phyloP scores from a whole-genome alignment of 2,888 invertebrate genomes.

The Agrypnus murinus region DNA sequence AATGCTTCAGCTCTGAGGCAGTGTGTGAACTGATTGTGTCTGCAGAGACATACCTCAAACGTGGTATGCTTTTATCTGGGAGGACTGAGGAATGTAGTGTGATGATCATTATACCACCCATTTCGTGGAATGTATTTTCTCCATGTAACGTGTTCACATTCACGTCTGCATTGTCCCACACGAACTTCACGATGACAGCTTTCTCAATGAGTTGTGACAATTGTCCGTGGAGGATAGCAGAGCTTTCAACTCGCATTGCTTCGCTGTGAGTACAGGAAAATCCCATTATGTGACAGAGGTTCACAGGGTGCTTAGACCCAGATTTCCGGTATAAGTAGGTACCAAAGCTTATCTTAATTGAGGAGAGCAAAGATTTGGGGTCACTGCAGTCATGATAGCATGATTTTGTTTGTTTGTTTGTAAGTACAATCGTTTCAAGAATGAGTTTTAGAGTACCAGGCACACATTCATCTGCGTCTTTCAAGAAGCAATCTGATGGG shows the following conservation, averaged over 20 bases:
- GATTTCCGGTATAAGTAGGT: neutral
- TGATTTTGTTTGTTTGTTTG: conserved; percentile 27
- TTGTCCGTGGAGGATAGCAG: neutral
- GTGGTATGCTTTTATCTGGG: neutral
- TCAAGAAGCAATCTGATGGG: conserved; percentile 8
- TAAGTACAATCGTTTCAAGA: conserved; percentile 16
- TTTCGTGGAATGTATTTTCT: neutral
- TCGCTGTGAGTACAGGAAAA: neutral
- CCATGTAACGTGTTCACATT: neutral
- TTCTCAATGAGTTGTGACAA: neutral
- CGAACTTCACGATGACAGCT: neutral
- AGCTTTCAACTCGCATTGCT: conserved; percentile 1
- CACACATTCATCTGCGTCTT: neutral
- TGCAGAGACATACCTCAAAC: neutral
- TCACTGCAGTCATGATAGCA: conserved; percentile 1
- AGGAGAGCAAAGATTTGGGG: neutral
- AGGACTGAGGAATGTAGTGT: neutral
- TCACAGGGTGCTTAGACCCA: neutral
- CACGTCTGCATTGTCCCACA: neutral
- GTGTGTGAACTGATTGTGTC: neutral
- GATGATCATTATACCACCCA: neutral
- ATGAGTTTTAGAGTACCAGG: conserved; percentile 7
- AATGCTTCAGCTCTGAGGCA: neutral
- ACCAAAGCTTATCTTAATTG: neutral
- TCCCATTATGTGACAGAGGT: neutral